phyloP scores from a whole-genome alignment of 2,888 invertebrate species.

The Oligia strigilis region DNA sequence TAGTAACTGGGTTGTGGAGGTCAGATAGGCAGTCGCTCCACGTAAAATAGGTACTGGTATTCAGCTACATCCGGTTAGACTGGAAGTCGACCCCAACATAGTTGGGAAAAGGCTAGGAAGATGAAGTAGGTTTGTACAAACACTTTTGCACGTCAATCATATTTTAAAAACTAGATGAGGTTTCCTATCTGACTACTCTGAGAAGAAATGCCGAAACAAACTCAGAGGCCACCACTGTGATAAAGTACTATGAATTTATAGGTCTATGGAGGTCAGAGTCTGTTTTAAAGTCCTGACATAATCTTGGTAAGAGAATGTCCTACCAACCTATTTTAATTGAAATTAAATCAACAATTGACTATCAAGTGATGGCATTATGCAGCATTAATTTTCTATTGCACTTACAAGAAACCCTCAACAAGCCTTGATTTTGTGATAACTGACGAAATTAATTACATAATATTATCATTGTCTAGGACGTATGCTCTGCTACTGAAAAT shows the following conservation, averaged over 20 bases:
- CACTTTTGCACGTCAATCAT: not conserved
- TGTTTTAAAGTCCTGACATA: not conserved
- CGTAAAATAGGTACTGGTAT: no score
- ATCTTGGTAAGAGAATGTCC: no score
- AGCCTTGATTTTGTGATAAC: constrained; percentile 5
- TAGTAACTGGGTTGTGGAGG: no score
- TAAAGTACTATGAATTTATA: no score
- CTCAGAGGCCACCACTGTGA: no score
- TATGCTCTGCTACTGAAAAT: not conserved
- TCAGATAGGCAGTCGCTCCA: no score
- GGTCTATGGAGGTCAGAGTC: no score
- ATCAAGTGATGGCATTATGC: constrained; percentile 11
- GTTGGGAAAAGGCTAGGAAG: no score
- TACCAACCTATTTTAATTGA: not conserved
- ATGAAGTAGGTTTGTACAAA: not conserved
- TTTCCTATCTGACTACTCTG: not conserved
- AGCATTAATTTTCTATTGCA: constrained; percentile 12
- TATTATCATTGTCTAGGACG: not conserved
- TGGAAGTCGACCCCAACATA: no score
- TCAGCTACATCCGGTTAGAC: no score
- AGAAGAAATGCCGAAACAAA: not conserved
- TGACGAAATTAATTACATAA: not conserved
- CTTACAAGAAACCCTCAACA: constrained; percentile 7
- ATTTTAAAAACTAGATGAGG: not conserved
- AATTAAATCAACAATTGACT: not conserved